Percentiles rank a stretch among this genome's conserved stretches.
Evolutionary conservation across 37 sponge, comb jelly and placozoan genomes (phyloP).

Genomic region (Oscarella lobularis): DNA sequence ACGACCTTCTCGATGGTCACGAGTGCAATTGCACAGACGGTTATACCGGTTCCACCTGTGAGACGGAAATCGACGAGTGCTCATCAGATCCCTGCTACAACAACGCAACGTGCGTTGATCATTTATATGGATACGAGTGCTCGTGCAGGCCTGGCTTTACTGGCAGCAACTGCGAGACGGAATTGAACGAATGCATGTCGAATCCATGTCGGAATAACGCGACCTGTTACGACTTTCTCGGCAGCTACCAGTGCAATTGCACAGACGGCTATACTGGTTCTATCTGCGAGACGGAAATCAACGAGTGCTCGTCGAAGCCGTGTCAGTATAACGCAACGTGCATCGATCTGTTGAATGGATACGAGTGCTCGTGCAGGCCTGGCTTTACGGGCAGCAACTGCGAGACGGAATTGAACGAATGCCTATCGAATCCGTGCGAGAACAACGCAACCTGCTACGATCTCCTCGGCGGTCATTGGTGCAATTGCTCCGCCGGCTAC

Average conservation of each 20-base stretch:
- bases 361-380: not conserved
- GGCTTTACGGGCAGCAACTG: conserved; percentile 2
- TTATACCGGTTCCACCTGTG: not conserved
- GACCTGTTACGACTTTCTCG: not conserved
- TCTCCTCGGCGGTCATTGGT: not conserved
- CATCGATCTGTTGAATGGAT: not conserved
- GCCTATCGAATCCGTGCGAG: not conserved
- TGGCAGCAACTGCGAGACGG: conserved; percentile 1
- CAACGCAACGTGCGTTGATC: not conserved
- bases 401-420: not conserved
- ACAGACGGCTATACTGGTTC: not conserved
- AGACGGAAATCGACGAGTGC: conserved; percentile 7
- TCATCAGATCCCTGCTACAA: not conserved
- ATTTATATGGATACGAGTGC: not conserved
- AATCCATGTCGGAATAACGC: not conserved
- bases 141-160: not conserved
- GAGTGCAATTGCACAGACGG: conserved; percentile 7
- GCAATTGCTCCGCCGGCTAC: not conserved
- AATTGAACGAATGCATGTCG: not conserved
- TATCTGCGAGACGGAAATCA: not conserved
- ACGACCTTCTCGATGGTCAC: not conserved
- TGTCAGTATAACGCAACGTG: not conserved
- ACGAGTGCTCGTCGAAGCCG: not conserved
- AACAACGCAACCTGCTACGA: conserved; percentile 3
- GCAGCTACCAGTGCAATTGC: not conserved